Evolutionary conservation across 2,113 vertebrate genomes (phyloP).

Genomic region (Tursiops truncatus): DNA sequence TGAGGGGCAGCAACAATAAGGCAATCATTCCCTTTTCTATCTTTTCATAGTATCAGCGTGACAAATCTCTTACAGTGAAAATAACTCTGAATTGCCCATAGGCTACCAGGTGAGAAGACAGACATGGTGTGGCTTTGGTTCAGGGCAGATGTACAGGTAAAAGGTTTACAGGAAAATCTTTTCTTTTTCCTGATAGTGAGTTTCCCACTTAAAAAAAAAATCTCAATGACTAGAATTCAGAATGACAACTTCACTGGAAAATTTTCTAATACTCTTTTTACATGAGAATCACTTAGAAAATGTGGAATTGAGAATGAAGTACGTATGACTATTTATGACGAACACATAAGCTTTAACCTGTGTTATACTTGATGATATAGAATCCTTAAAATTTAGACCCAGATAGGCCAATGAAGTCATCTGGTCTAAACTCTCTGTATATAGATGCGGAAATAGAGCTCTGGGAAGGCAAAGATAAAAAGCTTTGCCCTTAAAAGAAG

Average conservation of each 20-base stretch:
- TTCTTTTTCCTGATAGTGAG: slow-evolving; percentile 13
- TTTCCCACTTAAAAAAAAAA: background rate
- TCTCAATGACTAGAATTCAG: slow-evolving; percentile 35
- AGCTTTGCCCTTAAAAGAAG: fast-evolving
- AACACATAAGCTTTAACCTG: background rate
- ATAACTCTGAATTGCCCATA: slow-evolving; percentile 30
- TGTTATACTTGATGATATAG: background rate
- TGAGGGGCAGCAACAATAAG: slow-evolving; percentile 2
- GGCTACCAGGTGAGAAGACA: background rate
- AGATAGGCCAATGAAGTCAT: background rate
- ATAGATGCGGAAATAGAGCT: background rate
- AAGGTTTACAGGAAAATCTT: slow-evolving; percentile 16
- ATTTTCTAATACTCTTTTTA: background rate
- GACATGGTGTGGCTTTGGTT: background rate
- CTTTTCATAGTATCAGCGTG: slow-evolving; percentile 41
- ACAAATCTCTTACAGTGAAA: slow-evolving; percentile 65
- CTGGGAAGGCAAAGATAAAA: background rate
- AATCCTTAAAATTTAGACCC: background rate
- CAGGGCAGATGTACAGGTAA: slow-evolving; percentile 25
- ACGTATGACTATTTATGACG: background rate
- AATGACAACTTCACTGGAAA: background rate
- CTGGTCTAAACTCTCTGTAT: background rate
- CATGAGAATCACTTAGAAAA: background rate
- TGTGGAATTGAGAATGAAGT: background rate
- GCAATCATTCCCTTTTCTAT: slow-evolving; percentile 61